Evolutionary conservation across 1,140 invertebrate genomes (phyloP).

Genomic region (Eumaeus atala): DNA sequence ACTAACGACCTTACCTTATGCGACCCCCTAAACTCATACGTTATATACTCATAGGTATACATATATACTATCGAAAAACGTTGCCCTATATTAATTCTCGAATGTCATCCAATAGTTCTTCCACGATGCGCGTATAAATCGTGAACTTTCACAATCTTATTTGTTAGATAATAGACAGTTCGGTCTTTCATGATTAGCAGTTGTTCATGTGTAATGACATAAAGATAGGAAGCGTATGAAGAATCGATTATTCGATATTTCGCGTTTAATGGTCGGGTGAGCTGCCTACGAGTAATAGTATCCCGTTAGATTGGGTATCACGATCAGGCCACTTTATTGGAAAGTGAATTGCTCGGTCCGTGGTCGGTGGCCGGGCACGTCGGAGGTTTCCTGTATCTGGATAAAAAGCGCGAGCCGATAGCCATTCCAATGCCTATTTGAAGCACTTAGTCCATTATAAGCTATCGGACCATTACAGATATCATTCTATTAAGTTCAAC

Average conservation of each 20-base stretch:
- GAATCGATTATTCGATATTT: conserved; percentile 14
- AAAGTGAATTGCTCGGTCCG: conserved; percentile 62
- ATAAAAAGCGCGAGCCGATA: conserved; percentile 33
- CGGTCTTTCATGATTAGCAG: too few relatives aligned
- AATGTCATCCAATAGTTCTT: too few relatives aligned
- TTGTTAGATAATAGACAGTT: too few relatives aligned
- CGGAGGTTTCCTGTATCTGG: conserved; percentile 38
- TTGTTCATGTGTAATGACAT: too few relatives aligned
- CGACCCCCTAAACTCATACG: too few relatives aligned
- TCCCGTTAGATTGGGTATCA: conserved; percentile 68
- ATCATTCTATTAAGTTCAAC: neutral
- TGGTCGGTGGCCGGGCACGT: conserved; percentile 40
- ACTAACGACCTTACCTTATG: too few relatives aligned
- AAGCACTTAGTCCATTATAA: conserved; percentile 4
- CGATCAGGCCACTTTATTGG: conserved; percentile 66
- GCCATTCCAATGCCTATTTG: conserved; percentile 3
- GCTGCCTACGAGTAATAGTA: conserved; percentile 45
- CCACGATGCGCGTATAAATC: too few relatives aligned
- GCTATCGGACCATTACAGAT: neutral
- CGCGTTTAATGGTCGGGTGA: conserved; percentile 40
- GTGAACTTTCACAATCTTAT: too few relatives aligned
- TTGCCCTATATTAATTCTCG: too few relatives aligned
- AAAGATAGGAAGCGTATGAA: conserved; percentile 2
- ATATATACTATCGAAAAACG: too few relatives aligned
- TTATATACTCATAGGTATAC: too few relatives aligned